Evolutionary conservation across 2,113 vertebrate genomes (phyloP), one percentile per base, ranked within the genome.

Genomic region (Ceyx cyanopectus): DNA sequence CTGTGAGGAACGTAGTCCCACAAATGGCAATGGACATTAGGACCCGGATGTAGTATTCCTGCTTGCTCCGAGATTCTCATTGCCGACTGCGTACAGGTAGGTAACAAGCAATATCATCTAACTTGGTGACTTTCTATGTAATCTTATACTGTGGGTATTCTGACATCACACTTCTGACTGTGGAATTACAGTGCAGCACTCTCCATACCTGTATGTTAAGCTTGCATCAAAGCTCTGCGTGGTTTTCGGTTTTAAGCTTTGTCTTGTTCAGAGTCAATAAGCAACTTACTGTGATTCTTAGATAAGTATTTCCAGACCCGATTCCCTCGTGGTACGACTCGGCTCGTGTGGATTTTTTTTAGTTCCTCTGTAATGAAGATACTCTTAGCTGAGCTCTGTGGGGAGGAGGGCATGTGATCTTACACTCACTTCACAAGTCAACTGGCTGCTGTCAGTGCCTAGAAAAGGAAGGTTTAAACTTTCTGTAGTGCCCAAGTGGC

Each of bases 1-100:
- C 99, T 98, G 98, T 99, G 99, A 99, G 98, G 99, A 99, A 99
- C 98, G 98, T 99, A 99, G 99, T 99, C 98, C 99, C 98, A 98
- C 98, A 99, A 99, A 98, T 98, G 98, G 99, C 98, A 99, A 98
- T 99, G 99, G 99, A 99, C 99, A 99, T 98, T 99, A 99, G 99
- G 99, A 99, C 99, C 99, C 98, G 99, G 99, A 99, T 99, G 98
- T 99, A 98, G 98, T 98, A 98, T 98, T 98, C 98, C 98, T 98
- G 98, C 99, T 98, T 98, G 98, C 98, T 98, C 98, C 99, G 97
- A 98, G 98, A 99, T 99, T 98, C 99, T 99, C 99, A 98, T 99
- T 99, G 98, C 98, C 98, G 98, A 98, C 99, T 97, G 98, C 99
- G 77, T 98, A 95, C 98, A 99, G 99, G 99, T 99, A 99, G 99